A percentile compares a stretch with the other conserved stretches of the same genome.
Conservation (phyloP, 1,140 invertebrate genomes). For the Myzus persicae region DNA sequence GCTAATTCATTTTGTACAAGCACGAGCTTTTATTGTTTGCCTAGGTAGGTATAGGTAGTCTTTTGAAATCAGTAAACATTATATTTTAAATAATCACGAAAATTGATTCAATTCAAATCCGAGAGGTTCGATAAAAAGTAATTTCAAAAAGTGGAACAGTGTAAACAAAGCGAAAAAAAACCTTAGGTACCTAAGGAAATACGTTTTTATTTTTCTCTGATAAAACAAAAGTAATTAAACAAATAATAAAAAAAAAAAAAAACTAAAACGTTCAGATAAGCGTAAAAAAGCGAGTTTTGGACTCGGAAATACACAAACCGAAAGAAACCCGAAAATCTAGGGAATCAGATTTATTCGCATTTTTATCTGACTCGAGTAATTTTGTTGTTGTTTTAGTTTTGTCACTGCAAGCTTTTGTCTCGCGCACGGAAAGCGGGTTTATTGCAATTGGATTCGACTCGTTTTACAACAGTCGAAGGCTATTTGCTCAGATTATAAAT, state of each 20-base stretch:
- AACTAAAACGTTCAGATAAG: neutral
- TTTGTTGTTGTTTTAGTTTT: constrained; percentile 37
- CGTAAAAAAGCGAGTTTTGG: neutral
- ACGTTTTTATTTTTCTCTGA: constrained; percentile 12
- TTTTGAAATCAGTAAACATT: neutral
- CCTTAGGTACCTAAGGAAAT: neutral
- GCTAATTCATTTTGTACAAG: neutral
- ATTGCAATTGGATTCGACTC: constrained; percentile 35
- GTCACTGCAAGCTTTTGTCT: neutral
- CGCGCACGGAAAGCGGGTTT: neutral
- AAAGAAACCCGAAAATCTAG: neutral
- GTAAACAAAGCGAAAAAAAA: neutral
- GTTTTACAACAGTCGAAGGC: neutral
- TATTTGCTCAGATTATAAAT: constrained; percentile 15
- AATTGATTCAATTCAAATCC: neutral
- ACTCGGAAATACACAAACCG: neutral
- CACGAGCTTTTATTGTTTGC: neutral
- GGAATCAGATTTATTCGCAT: constrained; percentile 38
- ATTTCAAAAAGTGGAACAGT: neutral
- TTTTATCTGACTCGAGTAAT: constrained; percentile 35
- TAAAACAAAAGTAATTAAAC: constrained; percentile 58
- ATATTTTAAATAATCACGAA: neutral
- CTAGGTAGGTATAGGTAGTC: neutral
- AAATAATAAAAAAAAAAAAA: constrained; percentile 23
- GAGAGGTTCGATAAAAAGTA: neutral